Conservation (phyloP, 1,140 invertebrate genomes). For the Hestina assimilis region DNA sequence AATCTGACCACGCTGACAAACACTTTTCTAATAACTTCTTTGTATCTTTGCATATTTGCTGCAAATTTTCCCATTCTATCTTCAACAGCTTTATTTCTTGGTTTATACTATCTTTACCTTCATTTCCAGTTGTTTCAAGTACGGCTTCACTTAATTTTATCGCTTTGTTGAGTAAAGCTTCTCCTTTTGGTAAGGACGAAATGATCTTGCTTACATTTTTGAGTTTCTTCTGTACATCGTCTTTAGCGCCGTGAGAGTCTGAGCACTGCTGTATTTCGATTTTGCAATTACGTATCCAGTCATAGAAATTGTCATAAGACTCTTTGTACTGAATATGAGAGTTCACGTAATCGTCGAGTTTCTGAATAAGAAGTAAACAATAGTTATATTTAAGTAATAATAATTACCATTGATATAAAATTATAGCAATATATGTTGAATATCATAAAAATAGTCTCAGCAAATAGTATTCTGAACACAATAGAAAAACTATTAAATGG, state of each 20-base stretch:
- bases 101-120: constrained; percentile 91
- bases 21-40: constrained; percentile 88
- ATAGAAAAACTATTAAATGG: too few relatives aligned
- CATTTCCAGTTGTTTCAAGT: constrained; percentile 88
- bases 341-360: constrained; percentile 87
- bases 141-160: constrained; percentile 88
- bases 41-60: constrained; percentile 88
- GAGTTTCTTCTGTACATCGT: constrained; percentile 85
- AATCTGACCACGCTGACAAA: constrained; percentile 92
- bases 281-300: constrained; percentile 92
- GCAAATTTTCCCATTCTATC: constrained; percentile 91
- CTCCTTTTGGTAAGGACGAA: constrained; percentile 83
- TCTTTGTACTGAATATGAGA: constrained; percentile 91
- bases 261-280: constrained; percentile 91
- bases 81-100: constrained; percentile 92
- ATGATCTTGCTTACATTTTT: constrained; percentile 85
- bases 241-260: constrained; percentile 90
- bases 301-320: constrained; percentile 88
- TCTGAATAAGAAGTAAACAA: too few relatives aligned
- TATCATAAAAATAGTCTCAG: too few relatives aligned
- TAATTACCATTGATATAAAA: too few relatives aligned
- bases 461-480: too few relatives aligned
- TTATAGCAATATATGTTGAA: too few relatives aligned
- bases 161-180: constrained; percentile 85
- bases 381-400: too few relatives aligned